Conservation (phyloP, 2,888 invertebrate genomes). For the Drosophila kambysellisi region DNA sequence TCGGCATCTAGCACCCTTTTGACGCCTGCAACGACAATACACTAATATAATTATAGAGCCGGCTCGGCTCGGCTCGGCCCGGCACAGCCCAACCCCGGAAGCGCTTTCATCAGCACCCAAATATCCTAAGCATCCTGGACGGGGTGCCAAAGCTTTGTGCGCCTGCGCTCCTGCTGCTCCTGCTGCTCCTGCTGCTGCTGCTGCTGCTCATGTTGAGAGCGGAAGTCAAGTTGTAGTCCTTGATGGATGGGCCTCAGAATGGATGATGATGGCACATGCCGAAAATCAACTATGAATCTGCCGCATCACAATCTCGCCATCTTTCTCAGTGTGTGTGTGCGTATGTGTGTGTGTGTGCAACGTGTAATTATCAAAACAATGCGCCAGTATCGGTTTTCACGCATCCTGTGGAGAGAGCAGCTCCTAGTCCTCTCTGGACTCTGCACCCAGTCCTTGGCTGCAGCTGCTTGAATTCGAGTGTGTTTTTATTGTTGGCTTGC, state of each 20-base stretch:
- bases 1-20: slow-evolving; percentile 64
- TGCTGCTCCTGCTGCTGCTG: slow-evolving; percentile 13
- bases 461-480: slow-evolving; percentile 37
- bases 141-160: slow-evolving; percentile 66
- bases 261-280: slow-evolving; percentile 45
- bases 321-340: slow-evolving; percentile 7
- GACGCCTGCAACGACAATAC: slow-evolving; percentile 44
- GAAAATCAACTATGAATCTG: slow-evolving; percentile 27
- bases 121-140: slow-evolving; percentile 36
- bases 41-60: slow-evolving; percentile 77
- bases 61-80: not conserved
- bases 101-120: slow-evolving; percentile 79
- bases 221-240: slow-evolving; percentile 61
- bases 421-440: slow-evolving; percentile 2
- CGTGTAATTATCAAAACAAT: slow-evolving; percentile 70
- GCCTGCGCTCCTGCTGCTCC: slow-evolving; percentile 59
- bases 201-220: slow-evolving; percentile 35
- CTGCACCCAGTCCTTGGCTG: slow-evolving; percentile 4
- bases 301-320: slow-evolving; percentile 40
- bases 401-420: slow-evolving; percentile 60
- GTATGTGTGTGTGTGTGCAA: slow-evolving; percentile 24
- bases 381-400: slow-evolving; percentile 73
- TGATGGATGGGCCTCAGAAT: slow-evolving; percentile 37
- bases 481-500: slow-evolving; percentile 6
- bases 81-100: slow-evolving; percentile 67